These are phyloP conservation scores for Drosophila chauvacae DNA, from an alignment of 1,140 invertebrate species.

Conservation along the genomic window DNA sequence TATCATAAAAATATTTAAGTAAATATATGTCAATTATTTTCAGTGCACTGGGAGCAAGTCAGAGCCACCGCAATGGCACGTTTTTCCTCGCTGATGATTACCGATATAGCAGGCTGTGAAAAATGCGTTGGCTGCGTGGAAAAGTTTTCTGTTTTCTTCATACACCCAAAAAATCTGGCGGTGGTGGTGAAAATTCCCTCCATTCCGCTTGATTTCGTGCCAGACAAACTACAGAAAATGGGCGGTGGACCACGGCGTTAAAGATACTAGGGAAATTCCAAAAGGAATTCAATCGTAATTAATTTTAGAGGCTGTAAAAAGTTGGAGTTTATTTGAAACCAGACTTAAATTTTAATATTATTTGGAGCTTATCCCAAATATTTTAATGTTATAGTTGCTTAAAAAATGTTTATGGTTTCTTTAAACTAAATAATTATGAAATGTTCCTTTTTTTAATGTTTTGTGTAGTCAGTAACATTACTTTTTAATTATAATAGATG, in stretches of 20 bases:
- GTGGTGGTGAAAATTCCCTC: conserved; percentile 28
- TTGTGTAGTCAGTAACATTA: background rate
- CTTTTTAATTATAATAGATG: no score
- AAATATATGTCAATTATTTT: background rate
- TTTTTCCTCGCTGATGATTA: conserved; percentile 65
- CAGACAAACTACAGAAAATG: conserved; percentile 4
- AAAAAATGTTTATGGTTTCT: background rate
- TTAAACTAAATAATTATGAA: background rate
- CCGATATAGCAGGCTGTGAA: conserved; percentile 74
- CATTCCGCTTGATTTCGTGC: conserved; percentile 21
- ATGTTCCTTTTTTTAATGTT: background rate
- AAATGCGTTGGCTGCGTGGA: conserved; percentile 79
- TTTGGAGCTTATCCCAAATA: background rate
- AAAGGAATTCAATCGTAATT: conserved; percentile 17
- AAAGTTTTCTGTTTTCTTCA: conserved; percentile 58
- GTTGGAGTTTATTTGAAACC: background rate
- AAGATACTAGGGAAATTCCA: conserved; percentile 1
- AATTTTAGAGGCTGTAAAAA: background rate
- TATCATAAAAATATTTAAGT: background rate
- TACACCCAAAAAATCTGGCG: conserved; percentile 54
- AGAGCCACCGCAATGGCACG: conserved; percentile 29
- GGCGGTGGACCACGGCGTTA: background rate
- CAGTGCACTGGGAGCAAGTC: conserved; percentile 15
- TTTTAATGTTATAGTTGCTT: background rate
- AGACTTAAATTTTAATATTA: background rate